phyloP scores from a whole-genome alignment of 2,113 vertebrate genomes.

The Sciurus niger region DNA sequence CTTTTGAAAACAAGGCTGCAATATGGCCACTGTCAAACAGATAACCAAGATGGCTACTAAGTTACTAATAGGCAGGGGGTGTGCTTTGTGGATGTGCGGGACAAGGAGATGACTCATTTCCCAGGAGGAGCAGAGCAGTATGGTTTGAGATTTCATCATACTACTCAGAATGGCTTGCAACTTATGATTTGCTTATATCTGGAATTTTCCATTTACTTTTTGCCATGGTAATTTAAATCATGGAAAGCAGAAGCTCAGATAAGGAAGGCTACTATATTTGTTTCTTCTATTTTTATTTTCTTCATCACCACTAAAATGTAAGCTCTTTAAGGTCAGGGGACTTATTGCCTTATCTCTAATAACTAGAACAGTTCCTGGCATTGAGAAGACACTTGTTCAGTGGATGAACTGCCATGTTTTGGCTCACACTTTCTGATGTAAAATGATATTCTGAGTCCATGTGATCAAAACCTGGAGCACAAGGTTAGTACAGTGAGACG shows the following conservation, averaged over 20 bases:
- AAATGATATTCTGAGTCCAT: neutral
- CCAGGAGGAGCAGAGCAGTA: neutral
- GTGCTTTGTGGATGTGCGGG: neutral
- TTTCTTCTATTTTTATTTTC: neutral
- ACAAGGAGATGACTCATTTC: neutral
- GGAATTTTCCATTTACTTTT: neutral
- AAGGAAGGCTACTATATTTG: no score
- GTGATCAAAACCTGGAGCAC: neutral
- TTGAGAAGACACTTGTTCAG: neutral
- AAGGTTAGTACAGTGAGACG: neutral
- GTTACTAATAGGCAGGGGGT: no score
- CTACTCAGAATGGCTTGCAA: neutral
- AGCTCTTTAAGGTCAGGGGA: neutral
- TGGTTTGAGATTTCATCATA: neutral
- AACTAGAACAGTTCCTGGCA: neutral
- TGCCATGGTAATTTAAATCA: neutral
- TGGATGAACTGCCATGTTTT: neutral
- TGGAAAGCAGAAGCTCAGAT: neutral
- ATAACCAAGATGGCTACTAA: neutral
- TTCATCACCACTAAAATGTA: neutral
- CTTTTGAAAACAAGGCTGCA: neutral
- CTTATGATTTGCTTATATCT: neutral
- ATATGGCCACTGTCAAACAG: neutral
- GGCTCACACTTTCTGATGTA: neutral
- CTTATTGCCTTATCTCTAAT: neutral